Evolutionary conservation across 2,113 vertebrate genomes (phyloP).

Genomic region (Agelaius tricolor): DNA sequence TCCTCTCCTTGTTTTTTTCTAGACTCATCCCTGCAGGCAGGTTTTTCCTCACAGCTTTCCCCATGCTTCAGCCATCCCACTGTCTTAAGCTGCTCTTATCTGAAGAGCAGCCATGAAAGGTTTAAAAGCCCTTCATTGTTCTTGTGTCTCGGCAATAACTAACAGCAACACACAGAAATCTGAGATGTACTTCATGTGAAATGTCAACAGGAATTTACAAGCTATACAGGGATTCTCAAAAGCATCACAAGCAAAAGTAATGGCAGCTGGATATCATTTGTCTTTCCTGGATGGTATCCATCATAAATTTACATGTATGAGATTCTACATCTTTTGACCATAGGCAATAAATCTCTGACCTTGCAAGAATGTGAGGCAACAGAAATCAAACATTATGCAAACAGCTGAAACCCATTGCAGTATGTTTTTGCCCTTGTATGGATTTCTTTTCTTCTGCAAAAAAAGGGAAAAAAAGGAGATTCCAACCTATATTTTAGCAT

Average conservation of each 20-base stretch:
- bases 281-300: slow-evolving; percentile 6
- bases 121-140: neutral
- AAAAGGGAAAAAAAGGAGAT: neutral
- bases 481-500: neutral
- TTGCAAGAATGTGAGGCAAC: neutral
- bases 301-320: neutral
- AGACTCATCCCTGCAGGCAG: neutral
- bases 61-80: neutral
- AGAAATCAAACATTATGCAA: neutral
- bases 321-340: neutral
- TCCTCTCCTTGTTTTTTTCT: neutral
- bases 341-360: neutral
- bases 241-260: neutral
- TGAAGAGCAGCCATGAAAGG: neutral
- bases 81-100: neutral
- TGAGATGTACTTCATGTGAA: neutral
- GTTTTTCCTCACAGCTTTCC: neutral
- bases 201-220: neutral
- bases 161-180: neutral
- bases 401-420: neutral
- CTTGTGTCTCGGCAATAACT: neutral
- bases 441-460: neutral
- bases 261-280: neutral
- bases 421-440: neutral
- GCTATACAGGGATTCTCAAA: neutral